Evolutionary conservation across 2,888 invertebrate species (phyloP).

Genomic region (Limnephilus lunatus): DNA sequence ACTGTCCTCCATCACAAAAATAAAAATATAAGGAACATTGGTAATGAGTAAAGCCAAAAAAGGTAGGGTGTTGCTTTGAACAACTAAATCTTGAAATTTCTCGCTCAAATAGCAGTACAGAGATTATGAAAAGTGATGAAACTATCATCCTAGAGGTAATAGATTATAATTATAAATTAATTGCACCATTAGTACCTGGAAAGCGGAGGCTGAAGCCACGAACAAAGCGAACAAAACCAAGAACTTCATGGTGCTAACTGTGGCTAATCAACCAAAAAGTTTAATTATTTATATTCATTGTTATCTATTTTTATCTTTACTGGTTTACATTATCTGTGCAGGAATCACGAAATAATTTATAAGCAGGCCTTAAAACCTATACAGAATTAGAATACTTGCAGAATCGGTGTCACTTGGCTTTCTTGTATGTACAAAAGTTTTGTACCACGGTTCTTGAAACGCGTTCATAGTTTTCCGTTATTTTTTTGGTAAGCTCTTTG

Average conservation of each 20-base stretch:
- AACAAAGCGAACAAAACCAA: not conserved
- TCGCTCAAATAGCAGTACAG: not conserved
- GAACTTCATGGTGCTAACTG: constrained; percentile 12
- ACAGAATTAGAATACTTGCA: not conserved
- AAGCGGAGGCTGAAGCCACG: not conserved
- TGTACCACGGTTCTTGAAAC: too few relatives aligned
- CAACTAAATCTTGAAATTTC: not conserved
- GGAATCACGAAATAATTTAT: not conserved
- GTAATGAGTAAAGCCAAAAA: not conserved
- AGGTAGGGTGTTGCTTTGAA: not conserved
- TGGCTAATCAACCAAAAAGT: not conserved
- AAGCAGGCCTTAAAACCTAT: not conserved
- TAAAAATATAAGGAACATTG: too few relatives aligned
- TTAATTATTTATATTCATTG: not conserved
- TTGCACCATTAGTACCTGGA: not conserved
- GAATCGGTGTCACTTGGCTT: not conserved
- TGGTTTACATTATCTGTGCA: not conserved
- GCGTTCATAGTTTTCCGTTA: too few relatives aligned
- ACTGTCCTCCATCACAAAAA: too few relatives aligned
- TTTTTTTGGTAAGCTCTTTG: too few relatives aligned
- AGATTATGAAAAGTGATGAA: not conserved
- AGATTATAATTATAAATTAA: not conserved
- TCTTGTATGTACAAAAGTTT: not conserved
- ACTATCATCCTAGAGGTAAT: not conserved
- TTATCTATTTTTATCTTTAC: not conserved